These are phyloP conservation scores for Hippoglossus stenolepis DNA, from an alignment of 2,113 vertebrate species.

Conservation along the genomic window DNA sequence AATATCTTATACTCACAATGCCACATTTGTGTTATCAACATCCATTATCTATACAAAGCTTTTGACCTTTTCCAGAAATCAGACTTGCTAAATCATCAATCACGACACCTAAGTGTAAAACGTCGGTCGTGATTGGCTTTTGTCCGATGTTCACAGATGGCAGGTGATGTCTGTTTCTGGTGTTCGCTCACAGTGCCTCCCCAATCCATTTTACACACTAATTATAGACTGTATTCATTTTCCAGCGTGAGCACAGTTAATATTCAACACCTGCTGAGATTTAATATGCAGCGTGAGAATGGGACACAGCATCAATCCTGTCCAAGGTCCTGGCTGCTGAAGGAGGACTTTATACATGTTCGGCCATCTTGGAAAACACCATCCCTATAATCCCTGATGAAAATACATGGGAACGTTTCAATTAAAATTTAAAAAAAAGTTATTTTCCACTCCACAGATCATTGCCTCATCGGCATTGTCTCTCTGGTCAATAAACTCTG, in stretches of 20 bases:
- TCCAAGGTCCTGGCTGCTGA: not conserved
- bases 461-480: no score
- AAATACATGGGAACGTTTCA: no score
- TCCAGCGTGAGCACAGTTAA: not conserved
- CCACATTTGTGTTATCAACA: no score
- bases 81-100: not conserved
- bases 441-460: no score
- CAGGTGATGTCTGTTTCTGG: not conserved
- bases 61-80: not conserved
- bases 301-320: not conserved
- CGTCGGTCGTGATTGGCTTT: not conserved
- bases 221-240: not conserved
- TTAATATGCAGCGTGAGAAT: not conserved
- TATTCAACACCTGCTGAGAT: not conserved
- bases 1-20: no score
- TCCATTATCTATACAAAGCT: no score
- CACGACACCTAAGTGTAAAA: not conserved
- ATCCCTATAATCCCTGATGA: no score
- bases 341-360: no score
- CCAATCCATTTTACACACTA: not conserved
- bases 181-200: not conserved
- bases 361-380: no score
- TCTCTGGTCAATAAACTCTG: no score
- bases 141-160: not conserved
- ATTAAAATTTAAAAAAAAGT: no score